Base-by-base conservation (phyloP, 2,888 invertebrate species). In the Lepetodrilus schrolli region DNA sequence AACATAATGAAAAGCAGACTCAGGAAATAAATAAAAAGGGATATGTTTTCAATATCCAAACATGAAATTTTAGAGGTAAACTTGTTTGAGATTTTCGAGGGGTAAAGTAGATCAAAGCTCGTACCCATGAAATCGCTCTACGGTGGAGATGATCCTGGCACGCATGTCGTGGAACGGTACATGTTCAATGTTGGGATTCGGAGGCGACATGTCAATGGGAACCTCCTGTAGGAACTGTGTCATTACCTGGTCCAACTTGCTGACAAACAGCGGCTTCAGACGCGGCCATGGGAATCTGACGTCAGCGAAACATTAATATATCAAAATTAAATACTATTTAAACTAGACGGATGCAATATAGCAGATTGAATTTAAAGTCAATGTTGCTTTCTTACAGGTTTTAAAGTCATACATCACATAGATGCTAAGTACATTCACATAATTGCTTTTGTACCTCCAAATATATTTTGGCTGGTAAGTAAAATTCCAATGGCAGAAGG, bases 161-260 rank as follows among this genome's bases (percentile, higher is more conserved):
- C 85, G 96, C 95, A 96, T 95, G 34, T 94, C 94, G 84, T 96
- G 96, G 89, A 95, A 97, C 90, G 95, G 95, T 87, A 96, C 96
- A 38, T 95, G 94, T 87, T 97, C 96, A 71, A 96, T 96, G 90
- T 97, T 97, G 0, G 96, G 96, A 88, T 95, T 95, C 4, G 83
- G 76, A 10, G 95, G 94, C 38, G 96, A 94, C 78, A 96, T 93
- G 85, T 96, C 96, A 80, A 94, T 92, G 66, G 95, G 94, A 73
- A 82, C 82, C 38, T 94, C 94, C 91, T 96, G 95, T 87, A 95
- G 94, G 88, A 97, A 96, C 83, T 96, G 95, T 37, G 94, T 95
- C 85, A 97, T 95, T 50, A 97, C 96, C 83, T 93, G 93, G 48
- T 96, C 92, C 49, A 97, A 92, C 91, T 97, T 97, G 88, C 95